Evolutionary conservation across 1,140 invertebrate species (phyloP).

Genomic region (Pseudobourletiella spinata): DNA sequence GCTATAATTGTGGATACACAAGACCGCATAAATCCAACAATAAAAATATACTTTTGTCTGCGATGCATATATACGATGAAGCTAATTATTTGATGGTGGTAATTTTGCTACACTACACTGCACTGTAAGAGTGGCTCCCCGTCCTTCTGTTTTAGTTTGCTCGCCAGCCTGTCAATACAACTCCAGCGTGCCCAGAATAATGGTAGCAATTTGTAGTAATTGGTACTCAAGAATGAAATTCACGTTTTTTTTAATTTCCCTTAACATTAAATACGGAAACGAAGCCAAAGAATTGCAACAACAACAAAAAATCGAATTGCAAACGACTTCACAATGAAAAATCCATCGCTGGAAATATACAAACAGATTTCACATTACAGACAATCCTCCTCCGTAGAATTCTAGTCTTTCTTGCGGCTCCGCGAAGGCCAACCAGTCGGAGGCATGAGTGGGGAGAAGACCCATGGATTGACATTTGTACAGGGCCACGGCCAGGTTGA

Average conservation of each 20-base stretch:
- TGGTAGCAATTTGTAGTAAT: too few species aligned
- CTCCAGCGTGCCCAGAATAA: too few species aligned
- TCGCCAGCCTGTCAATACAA: too few species aligned
- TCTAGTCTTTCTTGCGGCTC: slow-evolving; percentile 80
- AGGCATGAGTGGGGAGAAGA: slow-evolving; percentile 89
- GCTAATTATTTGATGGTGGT: too few species aligned
- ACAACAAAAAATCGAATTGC: background rate
- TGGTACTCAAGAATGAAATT: background rate
- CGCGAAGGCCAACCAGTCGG: slow-evolving; percentile 97
- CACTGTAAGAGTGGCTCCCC: too few species aligned
- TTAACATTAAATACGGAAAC: background rate
- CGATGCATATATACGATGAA: too few species aligned
- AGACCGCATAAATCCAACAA: background rate
- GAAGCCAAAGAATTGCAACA: background rate
- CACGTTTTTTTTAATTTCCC: background rate
- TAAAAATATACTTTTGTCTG: background rate
- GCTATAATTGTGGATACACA: background rate
- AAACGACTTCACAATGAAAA: background rate
- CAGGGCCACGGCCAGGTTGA: slow-evolving; percentile 82
- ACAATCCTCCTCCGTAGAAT: slow-evolving; percentile 75
- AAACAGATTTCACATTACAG: slow-evolving; percentile 48
- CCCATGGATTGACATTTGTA: slow-evolving; percentile 99
- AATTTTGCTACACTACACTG: too few species aligned
- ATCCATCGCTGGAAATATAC: background rate
- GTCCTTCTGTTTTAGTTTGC: too few species aligned